A percentile compares a stretch with the other conserved stretches of the same genome.
Evolutionary conservation across 1,140 invertebrate species (phyloP).

Genomic region (Tachypleus tridentatus): DNA sequence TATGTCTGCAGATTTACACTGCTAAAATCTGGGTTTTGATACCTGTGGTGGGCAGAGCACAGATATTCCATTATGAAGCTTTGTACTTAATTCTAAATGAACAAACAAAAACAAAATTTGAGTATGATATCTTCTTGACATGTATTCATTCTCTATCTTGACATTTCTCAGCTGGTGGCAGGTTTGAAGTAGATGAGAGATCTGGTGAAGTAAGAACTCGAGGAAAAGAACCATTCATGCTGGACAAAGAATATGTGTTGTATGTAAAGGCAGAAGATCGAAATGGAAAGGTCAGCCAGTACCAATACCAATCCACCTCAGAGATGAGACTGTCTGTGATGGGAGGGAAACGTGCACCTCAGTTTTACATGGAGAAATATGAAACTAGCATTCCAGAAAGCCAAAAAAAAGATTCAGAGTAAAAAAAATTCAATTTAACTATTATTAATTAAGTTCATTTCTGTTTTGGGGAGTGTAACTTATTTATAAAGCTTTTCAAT

Average conservation of each 20-base stretch:
- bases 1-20: no score
- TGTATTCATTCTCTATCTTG: no score
- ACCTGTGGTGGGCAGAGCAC: no score
- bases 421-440: conserved; percentile 34
- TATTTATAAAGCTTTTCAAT: no score
- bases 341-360: conserved; percentile 82
- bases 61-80: no score
- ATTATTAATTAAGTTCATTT: no score
- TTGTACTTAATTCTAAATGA: no score
- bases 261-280: conserved; percentile 93
- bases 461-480: no score
- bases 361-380: conserved; percentile 86
- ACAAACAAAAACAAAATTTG: no score
- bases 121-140: no score
- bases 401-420: conserved; percentile 88
- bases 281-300: conserved; percentile 75
- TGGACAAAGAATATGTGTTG: conserved; percentile 90
- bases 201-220: conserved; percentile 84
- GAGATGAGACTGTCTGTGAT: conserved; percentile 84
- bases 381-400: conserved; percentile 90
- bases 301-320: conserved; percentile 73
- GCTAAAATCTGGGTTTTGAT: no score
- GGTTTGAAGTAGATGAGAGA: conserved; percentile 80
- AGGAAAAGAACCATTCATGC: conserved; percentile 77
- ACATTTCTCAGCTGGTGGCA: conserved; percentile 44